Conservation (phyloP, 1,140 invertebrate species). For the Aphelenchoides avenae region DNA sequence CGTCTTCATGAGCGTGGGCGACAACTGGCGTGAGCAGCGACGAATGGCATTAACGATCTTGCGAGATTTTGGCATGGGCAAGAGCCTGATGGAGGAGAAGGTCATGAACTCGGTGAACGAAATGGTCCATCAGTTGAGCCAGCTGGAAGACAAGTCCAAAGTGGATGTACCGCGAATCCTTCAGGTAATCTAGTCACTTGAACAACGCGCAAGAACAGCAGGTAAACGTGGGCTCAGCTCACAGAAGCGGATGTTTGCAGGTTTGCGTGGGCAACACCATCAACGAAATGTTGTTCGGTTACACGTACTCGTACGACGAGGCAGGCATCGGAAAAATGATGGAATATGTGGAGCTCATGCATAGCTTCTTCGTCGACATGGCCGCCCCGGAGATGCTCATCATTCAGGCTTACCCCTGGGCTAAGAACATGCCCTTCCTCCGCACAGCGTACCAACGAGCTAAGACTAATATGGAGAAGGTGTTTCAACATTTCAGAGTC, state of each 20-base stretch:
- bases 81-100: constrained; percentile 6
- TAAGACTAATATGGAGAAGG: not conserved
- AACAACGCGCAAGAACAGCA: too few species aligned
- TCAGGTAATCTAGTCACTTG: too few species aligned
- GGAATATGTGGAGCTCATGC: not conserved
- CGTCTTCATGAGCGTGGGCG: not conserved
- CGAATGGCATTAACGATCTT: constrained; percentile 1
- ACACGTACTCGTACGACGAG: constrained; percentile 3
- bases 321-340: constrained; percentile 1
- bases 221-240: too few species aligned
- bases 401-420: not conserved
- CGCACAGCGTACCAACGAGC: not conserved
- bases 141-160: constrained; percentile 1
- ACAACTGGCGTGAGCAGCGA: constrained; percentile 6
- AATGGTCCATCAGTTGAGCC: constrained; percentile 1
- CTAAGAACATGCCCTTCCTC: not conserved
- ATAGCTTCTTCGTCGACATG: not conserved
- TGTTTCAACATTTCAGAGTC: too few species aligned
- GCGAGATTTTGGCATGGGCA: constrained; percentile 10
- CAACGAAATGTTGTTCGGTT: constrained; percentile 7
- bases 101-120: not conserved
- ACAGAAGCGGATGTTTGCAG: not conserved
- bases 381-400: too few species aligned
- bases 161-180: not conserved
- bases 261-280: constrained; percentile 8